phyloP scores from a whole-genome alignment of 1,140 invertebrate genomes.

The Platorchestia sp. region DNA sequence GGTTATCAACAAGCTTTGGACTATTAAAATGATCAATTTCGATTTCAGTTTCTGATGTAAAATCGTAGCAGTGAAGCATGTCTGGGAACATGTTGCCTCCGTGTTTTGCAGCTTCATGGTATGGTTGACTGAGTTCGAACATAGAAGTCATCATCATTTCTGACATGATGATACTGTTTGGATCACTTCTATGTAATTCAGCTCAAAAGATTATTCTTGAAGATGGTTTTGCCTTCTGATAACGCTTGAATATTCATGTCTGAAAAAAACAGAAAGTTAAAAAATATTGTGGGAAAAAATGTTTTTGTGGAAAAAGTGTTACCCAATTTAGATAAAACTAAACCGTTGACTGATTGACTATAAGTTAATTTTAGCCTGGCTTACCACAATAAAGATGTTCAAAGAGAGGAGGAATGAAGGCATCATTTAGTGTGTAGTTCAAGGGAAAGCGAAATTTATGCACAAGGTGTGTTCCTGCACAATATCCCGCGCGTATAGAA shows the following conservation, averaged over 20 bases:
- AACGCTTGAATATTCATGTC: background rate
- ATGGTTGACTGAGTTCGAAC: background rate
- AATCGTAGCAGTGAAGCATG: background rate
- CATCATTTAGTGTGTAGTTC: background rate
- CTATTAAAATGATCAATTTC: background rate
- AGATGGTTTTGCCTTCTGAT: background rate
- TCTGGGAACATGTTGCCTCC: background rate
- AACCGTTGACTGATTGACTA: too few species aligned
- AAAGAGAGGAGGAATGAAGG: background rate
- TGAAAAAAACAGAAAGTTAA: background rate
- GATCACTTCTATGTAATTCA: background rate
- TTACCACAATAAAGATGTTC: background rate
- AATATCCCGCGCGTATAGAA: too few species aligned
- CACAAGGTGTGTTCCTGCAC: too few species aligned
- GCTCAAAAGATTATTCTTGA: background rate
- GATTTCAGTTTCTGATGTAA: background rate
- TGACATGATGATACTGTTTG: background rate
- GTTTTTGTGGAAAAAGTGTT: too few species aligned
- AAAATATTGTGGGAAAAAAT: too few species aligned
- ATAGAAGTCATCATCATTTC: background rate
- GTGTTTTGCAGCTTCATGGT: background rate
- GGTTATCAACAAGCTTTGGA: constrained; percentile 14
- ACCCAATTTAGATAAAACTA: background rate
- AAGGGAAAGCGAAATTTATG: background rate
- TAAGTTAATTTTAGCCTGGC: too few species aligned